Conservation (phyloP, 2,113 vertebrate species). For the Pelecanus crispus region DNA sequence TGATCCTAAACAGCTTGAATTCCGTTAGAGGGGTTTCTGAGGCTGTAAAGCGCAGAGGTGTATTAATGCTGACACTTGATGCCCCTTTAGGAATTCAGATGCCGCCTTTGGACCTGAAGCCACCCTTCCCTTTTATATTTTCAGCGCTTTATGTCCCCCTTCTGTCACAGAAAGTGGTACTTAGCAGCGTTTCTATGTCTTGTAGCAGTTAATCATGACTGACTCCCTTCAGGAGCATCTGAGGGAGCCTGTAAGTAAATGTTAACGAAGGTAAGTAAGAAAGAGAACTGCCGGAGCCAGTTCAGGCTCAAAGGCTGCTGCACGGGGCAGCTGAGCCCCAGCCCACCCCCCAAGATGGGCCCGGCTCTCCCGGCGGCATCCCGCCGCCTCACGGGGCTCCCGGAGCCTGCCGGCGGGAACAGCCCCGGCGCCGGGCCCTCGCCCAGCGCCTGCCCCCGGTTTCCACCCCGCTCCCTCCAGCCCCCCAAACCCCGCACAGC, state of each 20-base stretch:
- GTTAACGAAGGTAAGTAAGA: not conserved
- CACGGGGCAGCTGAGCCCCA: not conserved
- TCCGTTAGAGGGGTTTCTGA: not conserved
- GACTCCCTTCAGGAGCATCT: not conserved
- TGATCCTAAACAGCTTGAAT: not conserved
- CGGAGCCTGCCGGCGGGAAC: rapidly evolving
- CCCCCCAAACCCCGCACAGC: not conserved
- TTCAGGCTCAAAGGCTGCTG: not conserved
- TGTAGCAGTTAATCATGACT: not conserved
- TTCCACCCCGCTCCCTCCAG: not conserved
- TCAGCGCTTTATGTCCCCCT: not conserved
- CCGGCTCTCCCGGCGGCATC: not conserved
- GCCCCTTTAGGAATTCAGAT: not conserved
- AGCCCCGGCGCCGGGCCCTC: too few species aligned
- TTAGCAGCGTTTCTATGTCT: not conserved
- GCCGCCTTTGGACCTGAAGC: not conserved
- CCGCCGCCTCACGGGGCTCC: not conserved
- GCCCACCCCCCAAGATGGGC: not conserved
- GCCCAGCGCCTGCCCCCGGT: not conserved
- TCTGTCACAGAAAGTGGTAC: not conserved
- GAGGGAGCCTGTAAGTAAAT: not conserved
- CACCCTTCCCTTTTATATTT: not conserved
- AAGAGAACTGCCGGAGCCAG: not conserved
- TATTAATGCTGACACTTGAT: not conserved
- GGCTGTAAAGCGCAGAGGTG: not conserved